Conservation (phyloP, 2,888 invertebrate genomes). For the Drosophila setosimentum region DNA sequence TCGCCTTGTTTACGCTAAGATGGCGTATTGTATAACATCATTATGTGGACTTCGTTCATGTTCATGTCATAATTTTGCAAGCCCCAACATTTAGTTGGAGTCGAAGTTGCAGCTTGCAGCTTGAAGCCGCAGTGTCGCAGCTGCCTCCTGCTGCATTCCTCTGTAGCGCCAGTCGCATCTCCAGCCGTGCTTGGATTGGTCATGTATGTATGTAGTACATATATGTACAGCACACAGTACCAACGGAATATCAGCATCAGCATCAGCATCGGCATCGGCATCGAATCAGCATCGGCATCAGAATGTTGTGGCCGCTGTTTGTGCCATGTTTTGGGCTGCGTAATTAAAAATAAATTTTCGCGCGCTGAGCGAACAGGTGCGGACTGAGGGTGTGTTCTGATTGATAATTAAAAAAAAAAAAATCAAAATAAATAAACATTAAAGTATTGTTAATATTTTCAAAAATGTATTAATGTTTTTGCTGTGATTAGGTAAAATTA, state of each 20-base stretch:
- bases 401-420: not conserved
- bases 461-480: not conserved
- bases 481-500: not conserved
- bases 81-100: slow-evolving; percentile 19
- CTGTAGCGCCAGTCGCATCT: slow-evolving; percentile 43
- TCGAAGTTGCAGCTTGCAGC: not conserved
- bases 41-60: slow-evolving; percentile 84
- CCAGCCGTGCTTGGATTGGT: slow-evolving; percentile 42
- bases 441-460: not conserved
- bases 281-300: slow-evolving; percentile 50
- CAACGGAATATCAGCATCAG: slow-evolving; percentile 32
- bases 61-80: slow-evolving; percentile 84
- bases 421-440: not conserved
- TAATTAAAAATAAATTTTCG: slow-evolving; percentile 82
- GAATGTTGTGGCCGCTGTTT: slow-evolving; percentile 72
- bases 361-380: slow-evolving; percentile 59
- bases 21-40: slow-evolving; percentile 84
- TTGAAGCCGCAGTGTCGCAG: not conserved
- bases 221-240: slow-evolving; percentile 17
- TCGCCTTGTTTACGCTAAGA: slow-evolving; percentile 80
- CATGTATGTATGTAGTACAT: slow-evolving; percentile 1
- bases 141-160: slow-evolving; percentile 38
- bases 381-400: slow-evolving; percentile 21
- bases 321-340: slow-evolving; percentile 74
- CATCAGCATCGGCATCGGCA: slow-evolving; percentile 46